Conservation (phyloP, 2,888 invertebrate species). For the Lithophane semibrunnea region DNA sequence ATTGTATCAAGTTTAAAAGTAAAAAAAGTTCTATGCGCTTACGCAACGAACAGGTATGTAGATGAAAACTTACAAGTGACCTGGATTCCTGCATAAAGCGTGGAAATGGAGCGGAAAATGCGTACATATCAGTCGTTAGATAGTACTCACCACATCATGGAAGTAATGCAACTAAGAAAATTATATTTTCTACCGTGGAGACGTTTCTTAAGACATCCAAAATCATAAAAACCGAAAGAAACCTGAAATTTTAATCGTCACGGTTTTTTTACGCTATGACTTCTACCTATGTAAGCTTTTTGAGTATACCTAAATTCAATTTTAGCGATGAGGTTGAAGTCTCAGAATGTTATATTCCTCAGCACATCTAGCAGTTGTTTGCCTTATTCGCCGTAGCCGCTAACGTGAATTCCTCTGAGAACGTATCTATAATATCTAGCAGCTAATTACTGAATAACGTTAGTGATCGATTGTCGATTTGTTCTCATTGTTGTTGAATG, state of each 20-base stretch:
- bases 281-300: conserved; percentile 14
- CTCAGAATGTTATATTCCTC: conserved; percentile 26
- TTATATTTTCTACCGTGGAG: conserved; percentile 6
- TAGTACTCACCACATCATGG: conserved; percentile 1
- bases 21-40: conserved; percentile 28
- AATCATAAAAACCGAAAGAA: conserved; percentile 43
- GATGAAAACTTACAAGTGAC: conserved; percentile 55
- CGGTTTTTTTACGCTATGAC: conserved; percentile 42
- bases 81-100: conserved; percentile 44
- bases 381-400: conserved; percentile 10
- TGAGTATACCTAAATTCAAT: conserved; percentile 13
- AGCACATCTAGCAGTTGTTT: conserved; percentile 35
- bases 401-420: conserved; percentile 30
- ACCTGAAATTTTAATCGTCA: conserved; percentile 45
- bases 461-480: conserved; percentile 53
- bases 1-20: conserved; percentile 13
- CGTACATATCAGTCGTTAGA: conserved; percentile 16
- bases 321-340: conserved; percentile 22
- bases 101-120: conserved; percentile 57
- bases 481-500: conserved; percentile 64
- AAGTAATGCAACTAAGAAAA: conserved; percentile 28
- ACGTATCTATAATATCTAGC: conserved; percentile 46
- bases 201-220: conserved; percentile 16
- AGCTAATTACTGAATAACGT: conserved; percentile 51
- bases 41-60: conserved; percentile 26